Percentiles rank a stretch among this genome's conserved stretches.
These are phyloP conservation scores for Protobothrops mucrosquamatus DNA, from an alignment of 2,113 vertebrate species.

Conservation along the genomic window DNA sequence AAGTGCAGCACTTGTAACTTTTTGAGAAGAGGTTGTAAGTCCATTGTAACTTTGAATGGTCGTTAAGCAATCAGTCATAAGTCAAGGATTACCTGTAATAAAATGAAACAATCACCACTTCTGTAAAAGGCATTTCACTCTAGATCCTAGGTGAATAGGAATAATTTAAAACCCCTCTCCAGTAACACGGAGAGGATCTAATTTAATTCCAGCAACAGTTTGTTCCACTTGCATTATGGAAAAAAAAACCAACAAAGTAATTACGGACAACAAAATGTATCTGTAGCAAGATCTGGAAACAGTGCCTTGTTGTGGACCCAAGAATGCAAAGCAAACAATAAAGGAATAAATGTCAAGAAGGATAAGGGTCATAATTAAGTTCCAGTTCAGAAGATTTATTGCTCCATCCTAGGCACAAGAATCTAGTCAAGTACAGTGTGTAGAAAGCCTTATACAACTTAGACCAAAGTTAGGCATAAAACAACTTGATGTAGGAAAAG, in stretches of 20 bases:
- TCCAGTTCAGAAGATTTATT: too few relatives aligned
- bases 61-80: not conserved
- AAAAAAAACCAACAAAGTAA: not conserved
- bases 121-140: not conserved
- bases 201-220: not conserved
- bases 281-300: not conserved
- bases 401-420: too few relatives aligned
- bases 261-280: not conserved
- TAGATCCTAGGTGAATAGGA: not conserved
- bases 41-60: not conserved
- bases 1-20: not conserved
- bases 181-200: not conserved
- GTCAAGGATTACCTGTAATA: not conserved
- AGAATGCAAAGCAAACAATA: not conserved
- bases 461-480: too few relatives aligned
- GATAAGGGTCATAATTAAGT: too few relatives aligned
- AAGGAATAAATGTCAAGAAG: not conserved
- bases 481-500: too few relatives aligned
- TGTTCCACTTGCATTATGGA: not conserved
- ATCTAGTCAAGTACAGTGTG: too few relatives aligned
- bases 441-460: too few relatives aligned
- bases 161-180: not conserved
- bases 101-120: not conserved
- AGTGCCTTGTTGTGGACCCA: not conserved
- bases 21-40: not conserved